Percentiles rank a stretch among this genome's conserved stretches.
These are phyloP conservation scores for Spodoptera exigua DNA, from an alignment of 2,888 invertebrate genomes.

Conservation along the genomic window DNA sequence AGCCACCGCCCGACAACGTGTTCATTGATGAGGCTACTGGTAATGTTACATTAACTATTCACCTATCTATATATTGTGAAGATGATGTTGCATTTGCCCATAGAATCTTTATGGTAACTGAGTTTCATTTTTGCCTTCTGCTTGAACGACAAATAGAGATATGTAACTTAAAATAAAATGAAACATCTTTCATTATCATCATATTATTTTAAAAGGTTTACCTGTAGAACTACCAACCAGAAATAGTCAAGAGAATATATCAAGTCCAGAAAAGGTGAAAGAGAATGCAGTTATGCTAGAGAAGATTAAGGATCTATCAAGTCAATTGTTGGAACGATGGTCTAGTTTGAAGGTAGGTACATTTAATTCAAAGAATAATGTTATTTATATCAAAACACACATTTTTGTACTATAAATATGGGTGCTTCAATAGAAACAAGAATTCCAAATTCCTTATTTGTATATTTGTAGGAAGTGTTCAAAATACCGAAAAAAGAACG, in stretches of 20 bases:
- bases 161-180: too few relatives aligned
- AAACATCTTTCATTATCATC: neutral
- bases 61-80: too few relatives aligned
- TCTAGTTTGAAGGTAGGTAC: constrained; percentile 90
- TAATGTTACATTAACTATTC: too few relatives aligned
- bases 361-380: too few relatives aligned
- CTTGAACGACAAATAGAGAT: too few relatives aligned
- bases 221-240: constrained; percentile 76
- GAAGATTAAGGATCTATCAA: constrained; percentile 90
- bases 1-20: constrained; percentile 60
- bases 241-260: constrained; percentile 62
- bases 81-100: too few relatives aligned
- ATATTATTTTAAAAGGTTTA: constrained; percentile 68
- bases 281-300: constrained; percentile 75
- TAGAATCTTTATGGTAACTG: too few relatives aligned
- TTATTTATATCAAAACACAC: too few relatives aligned
- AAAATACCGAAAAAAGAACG: constrained; percentile 98
- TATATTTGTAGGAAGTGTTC: constrained; percentile 89
- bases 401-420: too few relatives aligned
- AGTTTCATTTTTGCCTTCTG: neutral
- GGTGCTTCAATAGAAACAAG: neutral
- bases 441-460: neutral
- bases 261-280: constrained; percentile 73
- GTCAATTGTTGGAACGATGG: constrained; percentile 93
- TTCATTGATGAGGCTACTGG: constrained; percentile 84